phyloP scores from a whole-genome alignment of 2,113 vertebrate genomes.

The Zosterops hypoxanthus region DNA sequence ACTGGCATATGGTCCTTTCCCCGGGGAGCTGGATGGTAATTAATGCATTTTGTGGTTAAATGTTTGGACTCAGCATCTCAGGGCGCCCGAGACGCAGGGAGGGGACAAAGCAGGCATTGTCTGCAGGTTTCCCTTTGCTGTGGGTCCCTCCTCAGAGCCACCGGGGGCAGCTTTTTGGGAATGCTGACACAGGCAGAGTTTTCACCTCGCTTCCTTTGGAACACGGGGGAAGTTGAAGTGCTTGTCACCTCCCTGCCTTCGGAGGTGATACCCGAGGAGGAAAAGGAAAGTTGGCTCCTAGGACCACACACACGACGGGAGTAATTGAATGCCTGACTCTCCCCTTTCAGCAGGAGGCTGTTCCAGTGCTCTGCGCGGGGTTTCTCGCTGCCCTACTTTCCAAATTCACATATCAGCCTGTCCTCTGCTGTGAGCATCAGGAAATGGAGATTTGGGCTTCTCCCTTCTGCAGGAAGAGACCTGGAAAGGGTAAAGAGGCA shows the following conservation, averaged over 20 bases:
- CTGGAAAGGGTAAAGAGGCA: not conserved
- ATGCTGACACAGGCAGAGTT: not conserved
- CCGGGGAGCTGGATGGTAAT: constrained; percentile 1
- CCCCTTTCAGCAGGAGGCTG: not conserved
- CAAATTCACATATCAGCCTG: not conserved
- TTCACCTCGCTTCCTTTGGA: not conserved
- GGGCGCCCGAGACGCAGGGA: not conserved
- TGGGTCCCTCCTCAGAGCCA: not conserved
- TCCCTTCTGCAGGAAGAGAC: not conserved
- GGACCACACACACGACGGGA: not conserved
- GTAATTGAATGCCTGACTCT: not conserved
- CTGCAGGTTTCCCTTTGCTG: not conserved
- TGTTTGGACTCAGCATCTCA: constrained; percentile 28
- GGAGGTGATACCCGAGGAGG: not conserved
- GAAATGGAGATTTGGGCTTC: not conserved
- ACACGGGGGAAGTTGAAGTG: not conserved
- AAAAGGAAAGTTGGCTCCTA: not conserved
- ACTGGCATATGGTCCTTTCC: not conserved
- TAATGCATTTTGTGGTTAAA: constrained; percentile 37
- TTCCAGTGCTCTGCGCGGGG: not conserved
- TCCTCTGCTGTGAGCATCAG: not conserved
- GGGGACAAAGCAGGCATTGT: constrained; percentile 50
- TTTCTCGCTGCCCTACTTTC: constrained; percentile 15
- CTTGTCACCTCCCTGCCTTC: not conserved
- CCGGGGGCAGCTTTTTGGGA: not conserved